A percentile compares a stretch with the other conserved stretches of the same genome.
Evolutionary conservation across 2,797 vertebrate genomes (phyloP).

Genomic region (Pipistrellus pipistrellus): DNA sequence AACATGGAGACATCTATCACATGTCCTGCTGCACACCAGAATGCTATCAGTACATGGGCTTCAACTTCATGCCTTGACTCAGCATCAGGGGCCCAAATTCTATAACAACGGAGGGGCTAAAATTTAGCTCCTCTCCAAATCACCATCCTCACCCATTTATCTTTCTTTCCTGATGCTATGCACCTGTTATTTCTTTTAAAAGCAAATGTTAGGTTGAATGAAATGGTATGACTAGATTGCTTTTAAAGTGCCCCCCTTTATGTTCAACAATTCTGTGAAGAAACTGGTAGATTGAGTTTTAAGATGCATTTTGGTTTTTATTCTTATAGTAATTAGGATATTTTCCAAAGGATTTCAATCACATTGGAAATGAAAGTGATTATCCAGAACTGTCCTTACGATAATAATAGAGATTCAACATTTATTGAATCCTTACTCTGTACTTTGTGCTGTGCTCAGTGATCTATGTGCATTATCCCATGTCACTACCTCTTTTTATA

Average conservation of each 20-base stretch:
- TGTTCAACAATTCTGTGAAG: slow-evolving; percentile 48
- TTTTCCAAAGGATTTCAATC: slow-evolving; percentile 50
- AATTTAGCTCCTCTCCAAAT: slow-evolving; percentile 64
- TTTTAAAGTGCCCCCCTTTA: slow-evolving; percentile 29
- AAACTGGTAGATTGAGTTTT: slow-evolving; percentile 41
- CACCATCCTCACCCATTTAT: background rate
- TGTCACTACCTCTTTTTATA: slow-evolving; percentile 28
- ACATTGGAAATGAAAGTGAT: slow-evolving; percentile 47
- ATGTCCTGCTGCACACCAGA: background rate
- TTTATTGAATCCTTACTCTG: slow-evolving; percentile 10
- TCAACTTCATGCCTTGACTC: slow-evolving; percentile 19
- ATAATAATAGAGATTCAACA: slow-evolving; percentile 27
- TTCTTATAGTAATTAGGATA: slow-evolving; percentile 33
- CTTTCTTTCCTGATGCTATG: slow-evolving; percentile 32
- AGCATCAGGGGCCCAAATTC: slow-evolving; percentile 45
- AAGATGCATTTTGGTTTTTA: slow-evolving; percentile 27
- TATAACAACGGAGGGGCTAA: background rate
- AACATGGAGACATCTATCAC: background rate
- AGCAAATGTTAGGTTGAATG: slow-evolving; percentile 21
- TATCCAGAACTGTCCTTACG: background rate
- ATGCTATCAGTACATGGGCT: background rate
- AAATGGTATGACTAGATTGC: background rate
- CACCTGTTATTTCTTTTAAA: slow-evolving; percentile 59
- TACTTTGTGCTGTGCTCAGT: background rate
- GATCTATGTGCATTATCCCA: background rate